Conservation (phyloP, 2,113 vertebrate genomes). For the Syngnathoides biaculeatus region DNA sequence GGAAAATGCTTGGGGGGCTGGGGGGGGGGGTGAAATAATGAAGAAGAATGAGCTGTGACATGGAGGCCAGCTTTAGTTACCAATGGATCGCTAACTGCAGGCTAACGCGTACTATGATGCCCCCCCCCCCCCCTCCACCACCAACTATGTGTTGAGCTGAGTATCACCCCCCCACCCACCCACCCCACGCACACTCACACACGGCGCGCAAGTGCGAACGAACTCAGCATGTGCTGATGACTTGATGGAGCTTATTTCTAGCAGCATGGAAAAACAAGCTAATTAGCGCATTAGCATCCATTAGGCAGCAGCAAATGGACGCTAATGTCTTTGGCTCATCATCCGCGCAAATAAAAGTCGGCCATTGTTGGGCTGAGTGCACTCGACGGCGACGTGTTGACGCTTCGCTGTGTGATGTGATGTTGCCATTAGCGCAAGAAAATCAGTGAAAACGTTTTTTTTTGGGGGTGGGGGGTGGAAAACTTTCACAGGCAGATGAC, state of each 20-base stretch:
- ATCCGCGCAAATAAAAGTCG: not conserved
- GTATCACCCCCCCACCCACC: not conserved
- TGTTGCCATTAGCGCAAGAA: not conserved
- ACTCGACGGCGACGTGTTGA: not conserved
- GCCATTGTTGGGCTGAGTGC: not conserved
- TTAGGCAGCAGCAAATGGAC: slow-evolving; percentile 4
- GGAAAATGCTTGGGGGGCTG: not conserved
- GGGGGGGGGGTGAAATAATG: not conserved
- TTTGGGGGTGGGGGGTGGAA: not conserved
- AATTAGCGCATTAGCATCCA: slow-evolving; percentile 10
- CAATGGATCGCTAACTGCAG: not conserved
- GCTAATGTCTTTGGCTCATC: slow-evolving; percentile 2
- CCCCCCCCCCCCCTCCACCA: not conserved
- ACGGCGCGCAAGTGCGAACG: too few relatives aligned
- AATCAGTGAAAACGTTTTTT: not conserved
- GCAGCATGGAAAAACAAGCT: slow-evolving; percentile 6
- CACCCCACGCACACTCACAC: not conserved
- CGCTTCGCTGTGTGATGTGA: not conserved
- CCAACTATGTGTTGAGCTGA: too few relatives aligned
- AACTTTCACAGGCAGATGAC: not conserved
- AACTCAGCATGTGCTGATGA: not conserved
- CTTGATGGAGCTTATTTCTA: slow-evolving; percentile 2
- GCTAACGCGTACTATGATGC: not conserved
- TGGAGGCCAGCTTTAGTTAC: not conserved
- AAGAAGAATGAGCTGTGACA: not conserved